Base-by-base conservation (phyloP, 2,113 vertebrate genomes). In the Labrus mixtus region DNA sequence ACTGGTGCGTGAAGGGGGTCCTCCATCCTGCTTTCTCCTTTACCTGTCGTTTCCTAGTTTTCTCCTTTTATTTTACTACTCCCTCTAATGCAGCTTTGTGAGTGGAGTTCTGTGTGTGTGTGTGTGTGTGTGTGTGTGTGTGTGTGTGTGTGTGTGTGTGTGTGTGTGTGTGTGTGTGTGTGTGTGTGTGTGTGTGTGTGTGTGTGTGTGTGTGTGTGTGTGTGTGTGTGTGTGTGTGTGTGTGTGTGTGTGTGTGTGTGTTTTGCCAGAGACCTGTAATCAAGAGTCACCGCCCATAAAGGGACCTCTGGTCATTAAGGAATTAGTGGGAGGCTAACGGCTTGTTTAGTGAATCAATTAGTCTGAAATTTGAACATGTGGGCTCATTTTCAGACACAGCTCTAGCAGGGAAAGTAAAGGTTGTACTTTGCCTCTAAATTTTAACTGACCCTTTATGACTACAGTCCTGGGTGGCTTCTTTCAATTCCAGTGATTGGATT, bases 321-420 rank as follows among this genome's bases (percentile, higher is more conserved):
- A 90, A 90, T 89, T 93, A 89, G 89, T 83, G 54, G 89, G 86
- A 84, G 86, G 86, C 77, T 86, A 83, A 87, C 80, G 62, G 84
- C 90, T 87, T 83, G 87, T 91, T 91, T 84, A 82, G 81, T 79
- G 81, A 89, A 90, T 90, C 87, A 87, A 87, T 92, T 90, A 82
- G 85, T 84, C 71, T 86, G 61, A 82, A 82, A 86, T 86, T 82
- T 79, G 75, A 85, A 86, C 89, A 87, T 69, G 83, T 86, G 80
- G 84, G 73, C 68, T 84, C 57, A 73, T 82, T 86, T 83, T 82
- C 65, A 66, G 74, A 78, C 59, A 67, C 73, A 69, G 69, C 74
- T 76, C 55, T 51, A 17, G 55, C 19, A 62, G 73, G 64, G 68
- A 88, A 73, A 68, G 76, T 79, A 76, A 87, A 75, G 43, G 67